Base-by-base conservation (phyloP, 2,888 invertebrate species). In the Latheticus oryzae region DNA sequence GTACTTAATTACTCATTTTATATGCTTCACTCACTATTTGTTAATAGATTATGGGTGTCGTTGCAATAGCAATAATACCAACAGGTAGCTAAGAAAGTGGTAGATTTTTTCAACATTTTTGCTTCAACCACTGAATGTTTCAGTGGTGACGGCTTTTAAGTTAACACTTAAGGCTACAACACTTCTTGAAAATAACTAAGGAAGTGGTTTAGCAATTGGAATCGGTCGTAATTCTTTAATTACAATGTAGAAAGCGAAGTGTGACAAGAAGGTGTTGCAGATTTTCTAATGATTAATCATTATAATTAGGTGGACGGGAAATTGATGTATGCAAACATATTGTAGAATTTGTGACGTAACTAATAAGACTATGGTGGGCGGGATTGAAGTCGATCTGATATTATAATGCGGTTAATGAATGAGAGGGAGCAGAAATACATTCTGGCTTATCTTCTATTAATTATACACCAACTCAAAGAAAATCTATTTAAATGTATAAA, bases 1-100 rank as follows among this genome's bases (percentile, higher is more conserved):
- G 74, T 72, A 69, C 75, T 72, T 77, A 77, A 77, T 78, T 76
- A 78, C 74, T 76, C 76, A 77, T 74, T 76, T 76, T 71, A 73
- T 69, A 65, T 73, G 70, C 74, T 73, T 72, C 73, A 70, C 70
- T 74, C 69, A 71, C 73, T 73, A 75, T 76, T 76, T 74, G 76
- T 72, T 75, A 76, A 76, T 74, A 75, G 73, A 74, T 73, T 71
- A 66, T 63, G 50, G 61, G 58, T 26, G 58, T 60, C 48, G 54
- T 62, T 59, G 61, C 60, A 57, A 51, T n/a, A n/a, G n/a, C 12
- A 28, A 28, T 12, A 24, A 24, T 56, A 62, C 51, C 61, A 65
- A 62, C 63, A 61, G 63, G 65, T 65, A 64, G 65, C 62, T 26
- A n/a, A 48, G 55, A 48, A 55, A 55, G 55, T 55, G 37, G 37